These are phyloP conservation scores for Coracopsis vasa DNA, from an alignment of 2,113 vertebrate species.

Conservation along the genomic window DNA sequence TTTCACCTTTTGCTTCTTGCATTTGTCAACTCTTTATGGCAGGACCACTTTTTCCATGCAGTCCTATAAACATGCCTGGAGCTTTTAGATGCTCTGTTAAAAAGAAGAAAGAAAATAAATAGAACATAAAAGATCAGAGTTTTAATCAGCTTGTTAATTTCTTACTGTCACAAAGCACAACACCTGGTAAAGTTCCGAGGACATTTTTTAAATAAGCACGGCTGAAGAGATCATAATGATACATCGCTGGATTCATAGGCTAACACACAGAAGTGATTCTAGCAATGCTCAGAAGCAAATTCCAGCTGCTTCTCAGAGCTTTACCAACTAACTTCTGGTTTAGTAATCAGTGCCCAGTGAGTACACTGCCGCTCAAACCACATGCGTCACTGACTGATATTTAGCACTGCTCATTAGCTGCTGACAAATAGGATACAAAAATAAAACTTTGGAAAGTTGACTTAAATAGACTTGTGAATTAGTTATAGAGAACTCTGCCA, in stretches of 20 bases:
- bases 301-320: not conserved
- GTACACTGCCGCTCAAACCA: not conserved
- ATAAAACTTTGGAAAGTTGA: not conserved
- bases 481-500: not conserved
- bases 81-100: not conserved
- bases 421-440: not conserved
- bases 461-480: slow-evolving; percentile 19
- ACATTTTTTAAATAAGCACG: not conserved
- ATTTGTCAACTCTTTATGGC: not conserved
- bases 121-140: not conserved
- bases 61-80: not conserved
- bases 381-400: not conserved
- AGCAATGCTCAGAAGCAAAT: not conserved
- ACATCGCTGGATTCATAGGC: not conserved
- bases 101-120: not conserved
- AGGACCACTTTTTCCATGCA: not conserved
- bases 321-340: not conserved
- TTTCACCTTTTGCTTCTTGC: not conserved
- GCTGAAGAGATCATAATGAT: not conserved
- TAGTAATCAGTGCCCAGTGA: not conserved
- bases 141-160: not conserved
- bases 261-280: not conserved
- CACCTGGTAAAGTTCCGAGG: not conserved
- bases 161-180: not conserved
- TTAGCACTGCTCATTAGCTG: slow-evolving; percentile 2